phyloP scores from a whole-genome alignment of 2,888 invertebrate species.

The Eurois occulta region DNA sequence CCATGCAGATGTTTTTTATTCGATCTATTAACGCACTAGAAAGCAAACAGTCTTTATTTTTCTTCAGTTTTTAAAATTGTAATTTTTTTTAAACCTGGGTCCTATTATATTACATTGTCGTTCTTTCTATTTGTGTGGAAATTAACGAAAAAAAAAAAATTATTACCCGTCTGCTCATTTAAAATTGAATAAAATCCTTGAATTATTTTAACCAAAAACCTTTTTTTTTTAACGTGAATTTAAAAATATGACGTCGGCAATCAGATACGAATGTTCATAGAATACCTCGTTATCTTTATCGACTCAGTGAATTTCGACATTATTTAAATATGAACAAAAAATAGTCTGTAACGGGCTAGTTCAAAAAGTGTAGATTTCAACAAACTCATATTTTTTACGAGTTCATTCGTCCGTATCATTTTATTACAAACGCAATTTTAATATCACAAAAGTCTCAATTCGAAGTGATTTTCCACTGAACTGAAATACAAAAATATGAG shows the following conservation, averaged over 20 bases:
- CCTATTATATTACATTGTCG: no score
- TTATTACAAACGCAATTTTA: neutral
- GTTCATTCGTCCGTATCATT: neutral
- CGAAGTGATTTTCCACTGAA: neutral
- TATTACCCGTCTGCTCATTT: neutral
- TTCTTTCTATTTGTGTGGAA: neutral
- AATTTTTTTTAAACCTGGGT: no score
- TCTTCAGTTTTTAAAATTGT: no score
- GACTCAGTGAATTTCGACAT: conserved; percentile 26
- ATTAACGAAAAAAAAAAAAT: neutral
- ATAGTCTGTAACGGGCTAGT: neutral
- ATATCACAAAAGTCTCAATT: neutral
- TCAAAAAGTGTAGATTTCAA: neutral
- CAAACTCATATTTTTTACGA: conserved; percentile 1
- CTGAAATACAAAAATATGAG: neutral
- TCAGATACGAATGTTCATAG: neutral
- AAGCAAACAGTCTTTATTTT: no score
- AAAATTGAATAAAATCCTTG: neutral
- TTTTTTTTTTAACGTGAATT: neutral
- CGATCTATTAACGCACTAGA: no score
- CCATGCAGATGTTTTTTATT: no score
- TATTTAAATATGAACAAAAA: conserved; percentile 20
- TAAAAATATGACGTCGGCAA: conserved; percentile 3
- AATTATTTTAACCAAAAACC: neutral
- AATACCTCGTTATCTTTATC: conserved; percentile 25